Evolutionary conservation across 23 tunicate genomes (phyloP), one percentile per base, ranked within the genome.

Genomic region (Phallusia fumigata): DNA sequence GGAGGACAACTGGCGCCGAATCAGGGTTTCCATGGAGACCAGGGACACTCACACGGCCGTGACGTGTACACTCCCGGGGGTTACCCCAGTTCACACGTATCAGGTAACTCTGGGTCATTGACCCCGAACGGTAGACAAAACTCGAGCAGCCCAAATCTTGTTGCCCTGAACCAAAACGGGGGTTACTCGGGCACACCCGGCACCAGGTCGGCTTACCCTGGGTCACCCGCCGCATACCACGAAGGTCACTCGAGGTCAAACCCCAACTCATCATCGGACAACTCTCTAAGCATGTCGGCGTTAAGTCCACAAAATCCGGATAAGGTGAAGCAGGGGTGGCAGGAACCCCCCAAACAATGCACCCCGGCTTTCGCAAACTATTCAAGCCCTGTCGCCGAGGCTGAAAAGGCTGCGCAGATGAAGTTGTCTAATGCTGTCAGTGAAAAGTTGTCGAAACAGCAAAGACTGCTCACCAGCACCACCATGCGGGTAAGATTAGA

Each of bases 291-390:
- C 53, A 84, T 84, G 87, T 28, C 87, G 30, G 76, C 87, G 30
- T 75, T 84, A 31, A 30, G 81, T 5, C 87, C 81, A 0, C 75
- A 74, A 53, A 35, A 33, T 34, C 45, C 76, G 11, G 81, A 53
- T 31, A 13, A 34, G 1, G 32, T 18, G 31, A 31, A 24, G 21
- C 76, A 84, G 31, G 49, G 81, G 21, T 24, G 33, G 30, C 34
- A 31, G 30, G 51, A 34, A 47, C 87, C 81, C 26, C 80, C 53
- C 77, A 74, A 32, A 31, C 69, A 58, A 58, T 58, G 69, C 69
- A 84, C 81, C 22, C 87, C 87, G 1, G 87, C 87, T 30, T 84
- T 84, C 33, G 87, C 87, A 18, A 53, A 73, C 11, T 84, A 84
- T 35, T 22, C 81, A 31, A 81, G 76, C 52, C 87, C 87, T 28